Base-by-base conservation (phyloP, 2,888 invertebrate genomes). In the Lepidocyrtoides sp. region DNA sequence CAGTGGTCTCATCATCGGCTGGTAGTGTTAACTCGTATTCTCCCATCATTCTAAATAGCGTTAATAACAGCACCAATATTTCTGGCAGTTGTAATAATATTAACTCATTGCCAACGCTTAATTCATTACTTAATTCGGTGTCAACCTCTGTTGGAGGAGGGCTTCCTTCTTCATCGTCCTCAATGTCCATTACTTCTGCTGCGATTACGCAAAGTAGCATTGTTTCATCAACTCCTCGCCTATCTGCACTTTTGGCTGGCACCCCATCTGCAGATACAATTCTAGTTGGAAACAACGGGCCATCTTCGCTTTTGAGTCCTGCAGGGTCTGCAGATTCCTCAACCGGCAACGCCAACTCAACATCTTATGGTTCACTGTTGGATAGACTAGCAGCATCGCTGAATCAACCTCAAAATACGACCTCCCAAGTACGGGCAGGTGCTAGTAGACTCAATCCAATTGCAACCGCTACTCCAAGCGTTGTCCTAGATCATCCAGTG, bases 181-280 rank as follows among this genome's bases (percentile, higher is more conserved):
- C 81, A 57, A 41, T 10, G n/a, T 20, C 44, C 10, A 23, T 69
- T 4, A 85, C 14, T 2, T 54, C 79, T 7, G 75, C 69, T 17
- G 20, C 91, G 23, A 69, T 48, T 0, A 77, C 87, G 1, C 86
- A 86, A 60, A 92, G 79, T 75, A 92, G 91, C 75, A 86, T 93
- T 48, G 92, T 91, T 8, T 94, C 93, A 1, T 96, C 96, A 10
- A 96, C 96, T 95, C 96, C 96, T 51, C 96, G 96, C 57, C 95
- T 96, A 60, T 96, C 96, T 29, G 96, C 96, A 36, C 95, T 96
- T 72, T 95, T 96, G 77, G 96, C 96, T 86, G 96, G 96, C 20
- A 96, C 96, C 1, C 96, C 96, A 1, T 96, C 96, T 2, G 96
- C 96, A 14, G 96, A 96, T 94, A 95, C 96, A 94, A 96, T 96